These are phyloP conservation scores for Rotaria sp. DNA, from an alignment of 2,888 invertebrate species.

Conservation along the genomic window DNA sequence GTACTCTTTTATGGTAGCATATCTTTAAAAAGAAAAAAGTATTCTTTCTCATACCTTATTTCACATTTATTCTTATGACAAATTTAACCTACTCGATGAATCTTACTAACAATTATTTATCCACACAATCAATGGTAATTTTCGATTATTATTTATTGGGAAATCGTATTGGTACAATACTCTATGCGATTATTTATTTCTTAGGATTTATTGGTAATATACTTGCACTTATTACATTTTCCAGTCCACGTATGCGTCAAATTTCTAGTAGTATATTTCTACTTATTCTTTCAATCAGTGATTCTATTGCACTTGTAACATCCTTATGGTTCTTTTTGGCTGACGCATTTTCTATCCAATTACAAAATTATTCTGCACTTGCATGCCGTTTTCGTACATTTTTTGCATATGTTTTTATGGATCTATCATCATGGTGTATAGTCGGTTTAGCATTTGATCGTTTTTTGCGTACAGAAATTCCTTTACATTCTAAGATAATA, in stretches of 20 bases:
- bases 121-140: not conserved
- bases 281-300: not conserved
- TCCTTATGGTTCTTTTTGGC: not conserved
- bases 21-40: not conserved
- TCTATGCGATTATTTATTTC: not conserved
- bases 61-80: not conserved
- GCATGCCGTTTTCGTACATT: not conserved
- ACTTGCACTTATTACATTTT: not conserved
- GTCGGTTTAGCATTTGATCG: not conserved
- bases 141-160: not conserved
- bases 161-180: not conserved
- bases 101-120: not conserved
- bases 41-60: not conserved
- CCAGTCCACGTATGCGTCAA: not conserved
- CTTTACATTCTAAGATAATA: not conserved
- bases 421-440: not conserved
- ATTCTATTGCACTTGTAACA: not conserved
- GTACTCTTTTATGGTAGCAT: not conserved
- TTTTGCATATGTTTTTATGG: not conserved
- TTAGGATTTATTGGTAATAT: not conserved
- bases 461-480: not conserved
- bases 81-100: not conserved
- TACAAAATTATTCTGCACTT: conserved; percentile 13
- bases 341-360: not conserved
- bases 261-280: conserved; percentile 12